Evolutionary conservation across 2,797 vertebrate species (phyloP), one percentile per base, ranked within the genome.

Genomic region (Bovichtus variegatus): DNA sequence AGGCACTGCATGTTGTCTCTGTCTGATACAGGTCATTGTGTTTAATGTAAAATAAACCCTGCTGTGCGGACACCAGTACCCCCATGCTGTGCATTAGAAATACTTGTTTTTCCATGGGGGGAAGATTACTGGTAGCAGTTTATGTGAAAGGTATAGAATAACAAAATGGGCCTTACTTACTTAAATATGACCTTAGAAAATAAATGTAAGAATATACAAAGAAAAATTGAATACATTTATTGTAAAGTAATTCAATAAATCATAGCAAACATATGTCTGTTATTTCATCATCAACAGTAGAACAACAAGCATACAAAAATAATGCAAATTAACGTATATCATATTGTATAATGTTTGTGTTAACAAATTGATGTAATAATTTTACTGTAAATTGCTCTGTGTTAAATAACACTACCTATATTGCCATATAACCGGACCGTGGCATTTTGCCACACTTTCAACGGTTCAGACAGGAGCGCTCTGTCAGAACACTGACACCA

Each of bases 1-100:
- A 68, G 62, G 38, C 43, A 19, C 44, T 83, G 85, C 83, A 83
- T 87, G 84, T 78, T 76, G 41, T 76, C 40, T 69, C 18, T 73
- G 43, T 60, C 31, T 51, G 36, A 75, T 43, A 44, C 43, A 69
- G 46, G 46, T 46, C 57, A 34, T 49, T 70, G 19, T 61, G 73
- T 68, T 80, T 70, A 3, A 51, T 64, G 49, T 65, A 47, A 76
- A 27, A 15, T 51, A 19, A 67, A 67, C 50, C 38, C 53, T 61
- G 16, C 61, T 77, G 43, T 61, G 36, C n/a, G 50, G 41, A n/a
- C 23, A 53, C n/a, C 16, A 12, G 51, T 41, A 29, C 15, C 10
- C 34, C 25, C 62, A 15, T 6, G 23, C 76, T 78, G 23, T 57
- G 16, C 49, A 70, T 71, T 57, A 61, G 66, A 75, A 50, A 75